These are phyloP conservation scores for Sarcophaga rosellei DNA, from an alignment of 2,888 invertebrate species.

Conservation along the genomic window DNA sequence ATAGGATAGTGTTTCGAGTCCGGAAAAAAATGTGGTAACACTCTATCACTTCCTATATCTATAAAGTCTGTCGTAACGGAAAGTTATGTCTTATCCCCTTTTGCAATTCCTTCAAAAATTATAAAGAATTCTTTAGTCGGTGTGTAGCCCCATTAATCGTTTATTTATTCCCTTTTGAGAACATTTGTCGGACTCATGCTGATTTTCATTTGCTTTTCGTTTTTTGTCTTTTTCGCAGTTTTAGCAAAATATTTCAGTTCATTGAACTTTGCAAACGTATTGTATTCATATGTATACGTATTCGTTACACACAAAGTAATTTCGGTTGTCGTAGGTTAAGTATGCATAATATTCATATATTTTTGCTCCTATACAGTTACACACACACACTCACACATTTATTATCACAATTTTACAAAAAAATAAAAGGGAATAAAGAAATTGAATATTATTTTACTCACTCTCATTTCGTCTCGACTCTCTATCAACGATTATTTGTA, in stretches of 20 bases:
- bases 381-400: constrained; percentile 4
- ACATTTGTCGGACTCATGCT: constrained; percentile 38
- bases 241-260: constrained; percentile 56
- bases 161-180: constrained; percentile 29
- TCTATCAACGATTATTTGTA: constrained; percentile 24
- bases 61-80: too few relatives aligned
- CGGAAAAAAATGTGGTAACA: too few relatives aligned
- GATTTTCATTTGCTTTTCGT: constrained; percentile 6
- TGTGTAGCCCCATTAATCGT: background rate
- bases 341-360: constrained; percentile 34
- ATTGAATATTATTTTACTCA: constrained; percentile 33
- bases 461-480: background rate
- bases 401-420: background rate
- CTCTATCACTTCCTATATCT: too few relatives aligned
- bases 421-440: background rate
- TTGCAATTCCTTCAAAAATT: background rate
- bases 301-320: constrained; percentile 59
- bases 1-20: too few relatives aligned
- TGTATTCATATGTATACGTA: constrained; percentile 5
- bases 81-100: too few relatives aligned
- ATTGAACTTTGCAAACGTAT: constrained; percentile 55
- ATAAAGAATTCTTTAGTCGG: constrained; percentile 9
- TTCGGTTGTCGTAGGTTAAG: constrained; percentile 68
- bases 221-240: constrained; percentile 28
- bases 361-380: background rate